phyloP scores from a whole-genome alignment of 2,113 vertebrate species.

The Mormyrus lacerda region DNA sequence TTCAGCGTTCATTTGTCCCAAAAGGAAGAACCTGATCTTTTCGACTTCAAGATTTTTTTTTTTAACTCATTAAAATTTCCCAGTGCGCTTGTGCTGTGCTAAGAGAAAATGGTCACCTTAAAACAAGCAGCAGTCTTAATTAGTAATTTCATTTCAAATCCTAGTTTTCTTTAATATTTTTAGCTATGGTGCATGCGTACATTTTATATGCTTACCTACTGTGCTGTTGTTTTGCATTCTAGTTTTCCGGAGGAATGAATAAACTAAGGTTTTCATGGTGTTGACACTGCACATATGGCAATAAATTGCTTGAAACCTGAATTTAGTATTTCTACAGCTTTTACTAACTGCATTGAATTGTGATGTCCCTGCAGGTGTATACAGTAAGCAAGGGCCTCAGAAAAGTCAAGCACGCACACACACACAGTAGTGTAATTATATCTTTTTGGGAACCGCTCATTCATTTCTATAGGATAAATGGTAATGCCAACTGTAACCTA shows the following conservation, averaged over 20 bases:
- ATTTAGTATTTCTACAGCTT: neutral
- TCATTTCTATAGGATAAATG: neutral
- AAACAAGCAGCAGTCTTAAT: neutral
- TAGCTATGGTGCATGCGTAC: neutral
- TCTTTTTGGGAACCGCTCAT: too few species aligned
- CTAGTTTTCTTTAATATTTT: neutral
- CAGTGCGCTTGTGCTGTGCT: neutral
- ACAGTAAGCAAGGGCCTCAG: neutral
- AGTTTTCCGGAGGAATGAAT: neutral
- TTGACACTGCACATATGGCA: neutral
- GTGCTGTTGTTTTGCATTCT: neutral
- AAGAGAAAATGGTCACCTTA: neutral
- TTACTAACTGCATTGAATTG: neutral
- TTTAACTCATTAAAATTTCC: neutral
- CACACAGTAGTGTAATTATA: too few species aligned
- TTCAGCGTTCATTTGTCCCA: neutral
- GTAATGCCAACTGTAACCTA: neutral
- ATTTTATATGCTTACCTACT: neutral
- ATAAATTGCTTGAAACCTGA: neutral
- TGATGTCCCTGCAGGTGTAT: neutral
- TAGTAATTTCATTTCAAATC: neutral
- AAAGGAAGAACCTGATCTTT: neutral
- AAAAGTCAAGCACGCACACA: neutral
- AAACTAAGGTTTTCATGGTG: neutral
- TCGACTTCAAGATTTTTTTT: neutral